phyloP scores from a whole-genome alignment of 2,797 vertebrate species.

The Alfaro cultratus region DNA sequence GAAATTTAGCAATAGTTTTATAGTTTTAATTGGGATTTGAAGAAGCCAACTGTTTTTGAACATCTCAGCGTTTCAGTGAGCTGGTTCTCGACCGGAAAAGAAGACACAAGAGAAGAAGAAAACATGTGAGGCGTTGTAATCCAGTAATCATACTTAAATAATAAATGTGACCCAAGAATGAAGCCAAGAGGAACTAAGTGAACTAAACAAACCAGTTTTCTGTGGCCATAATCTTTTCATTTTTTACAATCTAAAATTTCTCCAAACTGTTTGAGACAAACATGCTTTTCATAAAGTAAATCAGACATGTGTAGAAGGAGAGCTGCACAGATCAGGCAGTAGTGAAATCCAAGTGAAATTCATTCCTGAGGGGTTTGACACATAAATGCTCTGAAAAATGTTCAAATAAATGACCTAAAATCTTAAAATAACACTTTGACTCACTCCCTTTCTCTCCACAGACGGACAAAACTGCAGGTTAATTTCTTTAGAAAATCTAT shows the following conservation, averaged over 20 bases:
- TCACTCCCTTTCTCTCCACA: neutral
- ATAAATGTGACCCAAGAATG: neutral
- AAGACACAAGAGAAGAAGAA: neutral
- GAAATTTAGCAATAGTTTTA: neutral
- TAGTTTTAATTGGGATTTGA: neutral
- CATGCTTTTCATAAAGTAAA: neutral
- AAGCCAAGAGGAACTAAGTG: neutral
- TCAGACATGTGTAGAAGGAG: neutral
- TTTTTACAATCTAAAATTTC: neutral
- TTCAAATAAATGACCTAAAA: neutral
- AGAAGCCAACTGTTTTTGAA: neutral
- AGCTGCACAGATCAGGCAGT: neutral
- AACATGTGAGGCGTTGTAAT: neutral
- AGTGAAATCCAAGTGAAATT: neutral
- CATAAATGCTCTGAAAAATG: neutral
- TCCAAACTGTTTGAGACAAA: neutral
- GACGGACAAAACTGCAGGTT: neutral
- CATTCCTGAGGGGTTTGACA: neutral
- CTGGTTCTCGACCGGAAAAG: neutral
- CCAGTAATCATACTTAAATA: neutral
- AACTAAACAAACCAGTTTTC: neutral
- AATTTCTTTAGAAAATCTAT: neutral
- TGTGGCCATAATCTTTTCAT: neutral
- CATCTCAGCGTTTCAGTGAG: neutral
- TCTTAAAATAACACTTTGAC: neutral